Percentiles rank a stretch among this genome's conserved stretches.
phyloP scores from a whole-genome alignment of 2,797 vertebrate species.

The Clarias fuscus region DNA sequence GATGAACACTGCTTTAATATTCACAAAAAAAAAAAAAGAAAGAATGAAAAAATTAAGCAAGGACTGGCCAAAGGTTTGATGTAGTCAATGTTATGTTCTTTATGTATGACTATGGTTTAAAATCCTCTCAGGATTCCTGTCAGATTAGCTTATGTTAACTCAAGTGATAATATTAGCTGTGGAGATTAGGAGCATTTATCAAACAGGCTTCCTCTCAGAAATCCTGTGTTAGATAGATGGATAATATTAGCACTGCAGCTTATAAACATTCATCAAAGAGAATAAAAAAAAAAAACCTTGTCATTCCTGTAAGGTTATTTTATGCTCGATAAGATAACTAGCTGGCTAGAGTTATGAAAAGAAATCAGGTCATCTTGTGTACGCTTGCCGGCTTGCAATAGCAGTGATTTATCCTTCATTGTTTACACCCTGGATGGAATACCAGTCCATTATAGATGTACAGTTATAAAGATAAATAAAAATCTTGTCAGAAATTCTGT shows the following conservation, averaged over 20 bases:
- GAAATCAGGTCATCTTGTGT: not conserved
- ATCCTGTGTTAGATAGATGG: not conserved
- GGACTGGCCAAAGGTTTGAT: not conserved
- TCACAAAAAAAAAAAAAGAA: not conserved
- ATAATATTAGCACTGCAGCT: not conserved
- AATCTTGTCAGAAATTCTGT: not conserved
- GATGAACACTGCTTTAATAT: not conserved
- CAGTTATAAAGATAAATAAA: not conserved
- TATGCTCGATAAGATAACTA: no score
- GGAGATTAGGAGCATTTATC: not conserved
- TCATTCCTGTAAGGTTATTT: not conserved
- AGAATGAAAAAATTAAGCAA: not conserved
- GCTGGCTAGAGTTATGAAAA: not conserved
- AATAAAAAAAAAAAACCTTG: not conserved
- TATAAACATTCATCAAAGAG: not conserved
- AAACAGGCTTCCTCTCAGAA: not conserved
- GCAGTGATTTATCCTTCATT: not conserved
- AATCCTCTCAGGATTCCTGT: not conserved
- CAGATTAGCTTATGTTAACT: not conserved
- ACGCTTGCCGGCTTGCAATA: not conserved
- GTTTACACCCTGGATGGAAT: not conserved
- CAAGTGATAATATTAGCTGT: not conserved
- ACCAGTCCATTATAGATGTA: not conserved
- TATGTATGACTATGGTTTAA: not conserved
- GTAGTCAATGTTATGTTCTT: not conserved